Evolutionary conservation across 64 coral and sea anemone species (phyloP), one percentile per base, ranked within the genome.

Genomic region (Pocillopora damicornis): DNA sequence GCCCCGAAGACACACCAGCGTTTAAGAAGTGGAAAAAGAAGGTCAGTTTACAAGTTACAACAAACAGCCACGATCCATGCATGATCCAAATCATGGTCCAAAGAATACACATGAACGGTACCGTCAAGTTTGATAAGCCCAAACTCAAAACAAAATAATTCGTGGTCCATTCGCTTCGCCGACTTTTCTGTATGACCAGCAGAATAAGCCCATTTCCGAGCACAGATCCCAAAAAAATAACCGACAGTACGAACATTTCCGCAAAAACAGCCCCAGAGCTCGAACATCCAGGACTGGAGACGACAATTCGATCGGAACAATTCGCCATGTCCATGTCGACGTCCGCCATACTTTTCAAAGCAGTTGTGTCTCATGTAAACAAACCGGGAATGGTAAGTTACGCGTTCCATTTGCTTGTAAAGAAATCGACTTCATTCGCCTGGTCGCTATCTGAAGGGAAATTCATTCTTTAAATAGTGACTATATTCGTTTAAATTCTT

Each of bases 81-180:
- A 90, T 78, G 17, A 94, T 58, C 93, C 90, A 92, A n/a, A 90
- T 71, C 36, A 93, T 61, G 26, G 91, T 89, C 90, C 93, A 90
- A 2, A 92, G 68, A 8, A 95, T 74, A 35, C 87, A 95, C 73
- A 95, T 81, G 13, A 93, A 75, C 5, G 97, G 97, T 9, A 89
- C 85, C 37, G 89, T 74, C 15, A 99, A 76, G 77, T 99, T 99
- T 15, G 93, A 87, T 13, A 99, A 76, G 8, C 93, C 97, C 1
- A 99, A 74, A 86, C 84, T 94, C 9, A 91, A 79, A 60, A 99
- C 97, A 76, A 99, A 99, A 68, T 99, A 94, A 76, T 99, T 99
- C 58, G 97, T 99, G 0, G 93, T 99, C 97, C 97, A 99, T 93
- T 99, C 93, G 80, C 92, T 99, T 74, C 97, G 88, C 13, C 97